Percentiles rank a stretch among this genome's conserved stretches.
Conservation (phyloP, 2,888 invertebrate genomes). For the Drosophila lacicola region DNA sequence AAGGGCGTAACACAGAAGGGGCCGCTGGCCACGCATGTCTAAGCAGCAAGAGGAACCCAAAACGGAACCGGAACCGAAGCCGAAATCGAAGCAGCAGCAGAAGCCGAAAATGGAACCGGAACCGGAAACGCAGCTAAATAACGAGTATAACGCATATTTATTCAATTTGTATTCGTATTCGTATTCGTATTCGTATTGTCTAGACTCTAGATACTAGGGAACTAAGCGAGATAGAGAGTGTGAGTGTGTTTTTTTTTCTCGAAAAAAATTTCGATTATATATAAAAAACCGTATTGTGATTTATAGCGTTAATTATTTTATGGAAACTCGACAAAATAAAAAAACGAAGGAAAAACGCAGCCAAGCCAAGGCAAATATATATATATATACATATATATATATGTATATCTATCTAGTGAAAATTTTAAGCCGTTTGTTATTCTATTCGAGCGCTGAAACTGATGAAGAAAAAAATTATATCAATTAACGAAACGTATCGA, state of each 20-base stretch:
- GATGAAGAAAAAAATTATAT: constrained; percentile 45
- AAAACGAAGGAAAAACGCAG: constrained; percentile 5
- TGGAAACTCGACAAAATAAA: constrained; percentile 51
- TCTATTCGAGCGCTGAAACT: constrained; percentile 34
- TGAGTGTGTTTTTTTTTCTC: constrained; percentile 47
- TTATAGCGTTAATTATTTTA: constrained; percentile 85
- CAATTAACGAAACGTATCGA: constrained; percentile 75
- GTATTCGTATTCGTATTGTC: constrained; percentile 51
- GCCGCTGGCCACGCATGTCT: constrained; percentile 88
- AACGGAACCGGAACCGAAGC: background rate
- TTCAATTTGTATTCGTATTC: constrained; percentile 51
- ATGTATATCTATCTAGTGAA: constrained; percentile 62
- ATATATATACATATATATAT: constrained; percentile 32
- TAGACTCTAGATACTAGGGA: constrained; percentile 50
- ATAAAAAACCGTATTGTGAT: constrained; percentile 84
- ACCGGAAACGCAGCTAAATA: constrained; percentile 10
- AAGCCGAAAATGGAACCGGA: background rate
- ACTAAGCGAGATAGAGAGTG: constrained; percentile 25
- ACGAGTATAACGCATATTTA: constrained; percentile 48
- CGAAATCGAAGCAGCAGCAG: background rate
- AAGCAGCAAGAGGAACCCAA: constrained; percentile 70
- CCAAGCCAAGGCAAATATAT: constrained; percentile 22
- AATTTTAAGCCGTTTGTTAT: constrained; percentile 56
- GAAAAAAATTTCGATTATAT: constrained; percentile 51
- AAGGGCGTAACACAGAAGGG: constrained; percentile 84